phyloP scores from a whole-genome alignment of 2,797 vertebrate species.

The Craterocephalus amniculus region DNA sequence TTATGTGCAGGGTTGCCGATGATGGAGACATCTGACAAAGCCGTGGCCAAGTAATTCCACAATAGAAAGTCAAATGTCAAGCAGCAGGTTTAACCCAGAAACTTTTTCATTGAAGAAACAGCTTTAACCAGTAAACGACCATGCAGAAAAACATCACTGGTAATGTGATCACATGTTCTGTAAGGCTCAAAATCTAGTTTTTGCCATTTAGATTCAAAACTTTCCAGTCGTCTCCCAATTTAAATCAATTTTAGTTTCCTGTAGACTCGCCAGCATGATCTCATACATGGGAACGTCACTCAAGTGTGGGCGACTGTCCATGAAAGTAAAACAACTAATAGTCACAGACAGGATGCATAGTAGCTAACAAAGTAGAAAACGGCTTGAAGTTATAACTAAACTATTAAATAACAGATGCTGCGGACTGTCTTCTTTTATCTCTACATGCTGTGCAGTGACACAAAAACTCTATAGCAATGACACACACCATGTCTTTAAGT shows the following conservation, averaged over 20 bases:
- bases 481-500: too few species aligned
- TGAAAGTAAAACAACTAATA: not conserved
- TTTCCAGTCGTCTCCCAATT: not conserved
- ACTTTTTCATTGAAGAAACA: not conserved
- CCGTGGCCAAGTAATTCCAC: too few species aligned
- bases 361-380: too few species aligned
- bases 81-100: not conserved
- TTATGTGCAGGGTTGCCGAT: not conserved
- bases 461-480: too few species aligned
- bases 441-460: too few species aligned
- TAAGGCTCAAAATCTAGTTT: too few species aligned
- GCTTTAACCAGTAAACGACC: not conserved
- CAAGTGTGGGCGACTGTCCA: not conserved
- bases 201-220: too few species aligned
- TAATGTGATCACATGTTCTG: too few species aligned
- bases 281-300: not conserved
- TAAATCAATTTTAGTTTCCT: not conserved
- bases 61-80: too few species aligned
- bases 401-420: too few species aligned
- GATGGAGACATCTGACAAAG: not conserved
- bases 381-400: too few species aligned
- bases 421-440: too few species aligned
- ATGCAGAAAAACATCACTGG: not conserved
- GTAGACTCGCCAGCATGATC: not conserved
- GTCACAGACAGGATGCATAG: not conserved